Conservation (phyloP, 2,888 invertebrate species). For the Platypus cylindrus region DNA sequence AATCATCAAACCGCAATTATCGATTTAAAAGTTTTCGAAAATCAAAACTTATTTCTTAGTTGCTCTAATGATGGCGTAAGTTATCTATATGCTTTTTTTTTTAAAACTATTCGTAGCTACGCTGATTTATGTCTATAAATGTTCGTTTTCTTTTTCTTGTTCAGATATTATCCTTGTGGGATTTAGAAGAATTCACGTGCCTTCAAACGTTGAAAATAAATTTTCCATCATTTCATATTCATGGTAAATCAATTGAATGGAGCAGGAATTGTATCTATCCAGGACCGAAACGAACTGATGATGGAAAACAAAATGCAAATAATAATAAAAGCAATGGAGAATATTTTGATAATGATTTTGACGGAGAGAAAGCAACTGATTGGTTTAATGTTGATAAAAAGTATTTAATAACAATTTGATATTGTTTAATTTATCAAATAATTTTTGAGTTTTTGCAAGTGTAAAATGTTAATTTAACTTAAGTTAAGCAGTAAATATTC, state of each 20-base stretch:
- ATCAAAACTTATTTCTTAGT: slow-evolving; percentile 39
- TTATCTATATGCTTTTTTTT: slow-evolving; percentile 1
- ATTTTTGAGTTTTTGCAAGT: too few species aligned
- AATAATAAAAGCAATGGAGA: slow-evolving; percentile 5
- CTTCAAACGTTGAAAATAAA: slow-evolving; percentile 43
- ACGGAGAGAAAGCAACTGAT: slow-evolving; percentile 15
- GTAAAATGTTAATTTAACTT: too few species aligned
- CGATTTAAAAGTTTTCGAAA: slow-evolving; percentile 41
- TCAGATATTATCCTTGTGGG: slow-evolving; percentile 47
- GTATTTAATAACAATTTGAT: too few species aligned
- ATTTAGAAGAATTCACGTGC: slow-evolving; percentile 43
- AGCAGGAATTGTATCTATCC: slow-evolving; percentile 43
- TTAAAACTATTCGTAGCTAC: too few species aligned
- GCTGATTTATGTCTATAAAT: too few species aligned
- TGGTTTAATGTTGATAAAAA: too few species aligned
- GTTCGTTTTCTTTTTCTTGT: too few species aligned
- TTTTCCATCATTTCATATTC: slow-evolving; percentile 43
- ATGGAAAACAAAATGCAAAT: slow-evolving; percentile 1
- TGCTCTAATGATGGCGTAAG: slow-evolving; percentile 44
- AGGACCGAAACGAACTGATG: slow-evolving; percentile 34
- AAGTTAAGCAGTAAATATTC: too few species aligned
- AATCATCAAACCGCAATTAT: slow-evolving; percentile 35
- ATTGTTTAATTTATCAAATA: too few species aligned
- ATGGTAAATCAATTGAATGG: slow-evolving; percentile 46
- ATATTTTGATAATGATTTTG: slow-evolving; percentile 16